Conservation (phyloP, 1,140 invertebrate species). For the Papilio glaucus region DNA sequence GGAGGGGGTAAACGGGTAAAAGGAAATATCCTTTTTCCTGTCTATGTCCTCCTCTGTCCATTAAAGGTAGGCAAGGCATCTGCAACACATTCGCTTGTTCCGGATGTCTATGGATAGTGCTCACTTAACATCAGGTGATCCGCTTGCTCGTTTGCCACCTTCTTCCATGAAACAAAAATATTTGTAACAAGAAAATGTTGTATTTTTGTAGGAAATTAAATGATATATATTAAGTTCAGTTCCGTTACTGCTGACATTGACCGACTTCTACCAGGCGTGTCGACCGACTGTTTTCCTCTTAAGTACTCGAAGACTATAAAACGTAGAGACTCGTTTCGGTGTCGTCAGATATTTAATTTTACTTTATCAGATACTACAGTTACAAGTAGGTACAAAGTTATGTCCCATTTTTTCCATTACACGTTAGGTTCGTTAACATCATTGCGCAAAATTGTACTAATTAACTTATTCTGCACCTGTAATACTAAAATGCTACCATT, state of each 20-base stretch:
- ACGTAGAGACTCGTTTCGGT: neutral
- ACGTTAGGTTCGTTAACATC: neutral
- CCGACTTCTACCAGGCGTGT: conserved; percentile 7
- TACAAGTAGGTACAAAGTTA: neutral
- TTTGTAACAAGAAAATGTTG: neutral
- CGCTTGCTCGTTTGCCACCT: no score
- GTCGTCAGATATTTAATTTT: neutral
- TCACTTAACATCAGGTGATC: no score
- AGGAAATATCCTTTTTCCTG: no score
- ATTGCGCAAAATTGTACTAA: neutral
- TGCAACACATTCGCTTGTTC: no score
- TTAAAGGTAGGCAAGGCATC: no score
- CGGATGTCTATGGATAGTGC: no score
- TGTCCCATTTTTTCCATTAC: neutral
- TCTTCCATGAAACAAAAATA: no score
- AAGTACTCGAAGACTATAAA: neutral
- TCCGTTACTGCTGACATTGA: neutral
- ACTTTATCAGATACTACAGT: no score
- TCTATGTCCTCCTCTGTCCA: no score
- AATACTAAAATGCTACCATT: no score
- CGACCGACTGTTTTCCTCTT: conserved; percentile 22
- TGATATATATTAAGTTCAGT: neutral
- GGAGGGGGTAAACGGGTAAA: no score
- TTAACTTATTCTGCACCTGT: neutral
- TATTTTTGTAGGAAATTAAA: neutral